Evolutionary conservation across 2,113 vertebrate genomes (phyloP).

Genomic region (Castor canadensis): DNA sequence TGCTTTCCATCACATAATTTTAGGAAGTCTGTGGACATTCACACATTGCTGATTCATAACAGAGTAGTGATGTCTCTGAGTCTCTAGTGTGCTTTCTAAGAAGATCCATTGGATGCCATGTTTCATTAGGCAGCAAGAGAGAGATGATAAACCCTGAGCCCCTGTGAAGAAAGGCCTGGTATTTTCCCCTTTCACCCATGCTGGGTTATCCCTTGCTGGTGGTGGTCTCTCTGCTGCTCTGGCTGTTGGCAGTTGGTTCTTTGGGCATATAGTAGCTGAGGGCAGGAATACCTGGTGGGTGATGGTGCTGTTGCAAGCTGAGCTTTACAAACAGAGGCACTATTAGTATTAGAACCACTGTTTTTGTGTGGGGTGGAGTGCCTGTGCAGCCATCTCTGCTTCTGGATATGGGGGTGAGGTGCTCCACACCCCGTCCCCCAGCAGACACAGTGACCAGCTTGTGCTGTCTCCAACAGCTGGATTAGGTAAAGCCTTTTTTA

Average conservation of each 20-base stretch:
- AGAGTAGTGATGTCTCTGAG: background rate
- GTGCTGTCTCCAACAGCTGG: constrained; percentile 67
- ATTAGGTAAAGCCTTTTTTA: constrained; percentile 59
- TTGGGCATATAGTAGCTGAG: background rate
- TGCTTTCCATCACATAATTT: background rate
- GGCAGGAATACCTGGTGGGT: constrained; percentile 47
- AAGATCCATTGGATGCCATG: background rate
- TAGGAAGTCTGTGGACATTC: background rate
- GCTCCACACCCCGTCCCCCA: background rate
- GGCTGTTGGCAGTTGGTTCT: background rate
- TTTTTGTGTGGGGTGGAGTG: constrained; percentile 56
- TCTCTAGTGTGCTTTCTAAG: background rate
- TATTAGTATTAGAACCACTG: constrained; percentile 65
- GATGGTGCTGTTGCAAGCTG: background rate
- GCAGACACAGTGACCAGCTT: constrained; percentile 41
- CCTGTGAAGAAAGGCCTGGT: background rate
- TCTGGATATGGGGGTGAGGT: constrained; percentile 64
- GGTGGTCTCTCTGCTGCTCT: background rate
- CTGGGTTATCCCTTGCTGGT: background rate
- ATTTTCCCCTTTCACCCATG: background rate
- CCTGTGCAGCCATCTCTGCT: constrained; percentile 31
- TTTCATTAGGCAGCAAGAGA: background rate
- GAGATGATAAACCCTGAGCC: background rate
- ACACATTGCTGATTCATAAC: background rate
- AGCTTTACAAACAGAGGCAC: constrained; percentile 71